A percentile compares a stretch with the other conserved stretches of the same genome.
Conservation (phyloP, 2,797 vertebrate genomes). For the Danio choprae region DNA sequence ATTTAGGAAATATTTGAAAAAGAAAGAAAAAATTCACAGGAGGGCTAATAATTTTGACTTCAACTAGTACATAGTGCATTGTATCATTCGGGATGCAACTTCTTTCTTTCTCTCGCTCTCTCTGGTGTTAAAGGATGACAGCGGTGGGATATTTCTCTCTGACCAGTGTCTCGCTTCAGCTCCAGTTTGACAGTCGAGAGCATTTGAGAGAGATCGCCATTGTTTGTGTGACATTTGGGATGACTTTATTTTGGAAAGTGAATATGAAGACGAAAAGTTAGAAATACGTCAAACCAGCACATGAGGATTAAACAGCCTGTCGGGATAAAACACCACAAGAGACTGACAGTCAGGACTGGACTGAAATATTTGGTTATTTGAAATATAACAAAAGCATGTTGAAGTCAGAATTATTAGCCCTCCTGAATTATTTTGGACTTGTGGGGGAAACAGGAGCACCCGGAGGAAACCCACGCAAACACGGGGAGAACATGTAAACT, state of each 20-base stretch:
- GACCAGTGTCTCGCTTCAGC: constrained; percentile 60
- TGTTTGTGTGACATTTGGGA: constrained; percentile 68
- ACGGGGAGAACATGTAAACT: too few species aligned
- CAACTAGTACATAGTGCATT: too few species aligned
- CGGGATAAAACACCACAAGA: constrained; percentile 7
- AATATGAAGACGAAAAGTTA: constrained; percentile 13
- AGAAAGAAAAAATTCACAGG: too few species aligned
- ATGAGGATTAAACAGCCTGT: constrained; percentile 19
- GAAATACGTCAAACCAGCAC: constrained; percentile 2
- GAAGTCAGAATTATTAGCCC: too few species aligned
- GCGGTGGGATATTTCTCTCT: constrained; percentile 46
- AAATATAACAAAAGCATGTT: too few species aligned
- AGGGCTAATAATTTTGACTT: too few species aligned
- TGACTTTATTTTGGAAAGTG: constrained; percentile 64
- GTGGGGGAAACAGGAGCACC: too few species aligned
- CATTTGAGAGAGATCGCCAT: constrained; percentile 68
- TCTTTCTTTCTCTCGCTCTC: constrained; percentile 50
- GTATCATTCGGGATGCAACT: too few species aligned
- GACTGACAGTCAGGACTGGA: not conserved
- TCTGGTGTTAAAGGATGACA: constrained; percentile 32
- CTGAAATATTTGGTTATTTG: not conserved
- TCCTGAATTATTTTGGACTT: too few species aligned
- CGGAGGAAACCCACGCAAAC: too few species aligned
- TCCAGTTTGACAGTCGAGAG: constrained; percentile 70
- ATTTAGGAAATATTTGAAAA: too few species aligned